A percentile compares a stretch with the other conserved stretches of the same genome.
These are phyloP conservation scores for Xestia rhomboidea DNA, from an alignment of 2,888 invertebrate genomes.

Conservation along the genomic window DNA sequence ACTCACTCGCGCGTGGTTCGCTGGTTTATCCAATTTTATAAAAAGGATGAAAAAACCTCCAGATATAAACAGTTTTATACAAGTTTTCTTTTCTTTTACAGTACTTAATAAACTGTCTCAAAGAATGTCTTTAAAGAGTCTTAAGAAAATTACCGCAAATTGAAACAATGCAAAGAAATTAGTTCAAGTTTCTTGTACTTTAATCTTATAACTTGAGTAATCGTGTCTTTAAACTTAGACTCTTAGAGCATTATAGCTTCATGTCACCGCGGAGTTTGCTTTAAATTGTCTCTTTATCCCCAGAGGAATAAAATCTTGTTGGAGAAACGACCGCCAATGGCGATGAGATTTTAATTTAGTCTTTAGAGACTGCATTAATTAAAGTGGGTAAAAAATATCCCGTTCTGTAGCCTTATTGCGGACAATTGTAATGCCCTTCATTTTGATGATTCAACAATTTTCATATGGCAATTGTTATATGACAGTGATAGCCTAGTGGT, in stretches of 20 bases:
- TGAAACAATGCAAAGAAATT: slow-evolving; percentile 37
- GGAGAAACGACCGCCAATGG: slow-evolving; percentile 18
- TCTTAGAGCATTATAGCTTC: slow-evolving; percentile 19
- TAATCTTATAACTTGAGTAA: slow-evolving; percentile 28
- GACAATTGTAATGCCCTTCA: neutral
- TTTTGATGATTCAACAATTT: neutral
- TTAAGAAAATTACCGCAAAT: slow-evolving; percentile 42
- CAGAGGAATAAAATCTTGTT: slow-evolving; percentile 11
- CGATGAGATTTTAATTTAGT: slow-evolving; percentile 32
- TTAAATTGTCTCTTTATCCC: slow-evolving; percentile 17
- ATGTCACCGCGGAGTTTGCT: slow-evolving; percentile 29
- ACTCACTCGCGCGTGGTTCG: neutral
- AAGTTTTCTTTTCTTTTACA: neutral
- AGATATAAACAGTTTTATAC: neutral
- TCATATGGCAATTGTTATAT: neutral
- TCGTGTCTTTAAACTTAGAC: slow-evolving; percentile 25
- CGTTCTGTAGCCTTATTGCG: neutral
- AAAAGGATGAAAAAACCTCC: neutral
- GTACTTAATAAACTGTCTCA: slow-evolving; percentile 30
- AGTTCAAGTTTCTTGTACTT: slow-evolving; percentile 27
- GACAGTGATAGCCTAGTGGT: no score
- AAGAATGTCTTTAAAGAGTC: slow-evolving; percentile 18
- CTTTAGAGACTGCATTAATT: neutral
- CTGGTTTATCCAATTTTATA: slow-evolving; percentile 4
- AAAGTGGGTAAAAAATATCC: neutral